Base-by-base conservation (phyloP, 1,140 invertebrate species). In the Cyclargus thomasi region DNA sequence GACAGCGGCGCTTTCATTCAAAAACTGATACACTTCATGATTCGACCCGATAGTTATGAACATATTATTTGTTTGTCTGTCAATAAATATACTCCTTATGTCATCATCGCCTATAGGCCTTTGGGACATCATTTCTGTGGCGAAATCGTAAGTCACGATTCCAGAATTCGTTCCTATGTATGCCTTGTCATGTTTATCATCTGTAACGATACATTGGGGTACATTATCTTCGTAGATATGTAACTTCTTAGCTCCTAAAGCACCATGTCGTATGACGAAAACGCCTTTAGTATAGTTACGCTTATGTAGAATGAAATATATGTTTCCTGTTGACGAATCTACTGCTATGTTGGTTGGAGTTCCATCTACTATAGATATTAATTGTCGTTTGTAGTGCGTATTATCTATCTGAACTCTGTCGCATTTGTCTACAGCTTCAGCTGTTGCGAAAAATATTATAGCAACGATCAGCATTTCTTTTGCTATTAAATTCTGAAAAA, bases 151-250 rank as follows among this genome's bases (percentile, higher is more conserved):
- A 0, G 74, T 82, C 0, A 88, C 67, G 1, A 90, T 8, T 1
- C 88, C 86, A 74, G 88, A 86, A 67, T 87, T 90, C 0, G 88
- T 90, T 1, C 88, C 88, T 2, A 90, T 81, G 21, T 88, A 89
- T 8, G 88, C 79, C 0, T 79, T 63, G 47, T 87, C 86, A 18
- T 73, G 86, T 0, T 65, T 65, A 0, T 62, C 65, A 67, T 90
- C 86, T 18, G 88, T 69, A 1, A 75, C 84, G 3, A 90, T 78
- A 47, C 88, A 90, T 72, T 90, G 88, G 0, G 85, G 84, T 0
- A 73, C 68, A 4, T 86, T 59, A 36, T 90, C 88, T 65, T 88
- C 85, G 6, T 82, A 74, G 0, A 88, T 64, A 1, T 81, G 82
- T 6, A 90, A 47, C 70, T 86, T 79, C 69, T 87, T 88, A 10